These are phyloP conservation scores for Enteromius thamalakanensis DNA, from an alignment of 2,797 vertebrate genomes.

Conservation along the genomic window DNA sequence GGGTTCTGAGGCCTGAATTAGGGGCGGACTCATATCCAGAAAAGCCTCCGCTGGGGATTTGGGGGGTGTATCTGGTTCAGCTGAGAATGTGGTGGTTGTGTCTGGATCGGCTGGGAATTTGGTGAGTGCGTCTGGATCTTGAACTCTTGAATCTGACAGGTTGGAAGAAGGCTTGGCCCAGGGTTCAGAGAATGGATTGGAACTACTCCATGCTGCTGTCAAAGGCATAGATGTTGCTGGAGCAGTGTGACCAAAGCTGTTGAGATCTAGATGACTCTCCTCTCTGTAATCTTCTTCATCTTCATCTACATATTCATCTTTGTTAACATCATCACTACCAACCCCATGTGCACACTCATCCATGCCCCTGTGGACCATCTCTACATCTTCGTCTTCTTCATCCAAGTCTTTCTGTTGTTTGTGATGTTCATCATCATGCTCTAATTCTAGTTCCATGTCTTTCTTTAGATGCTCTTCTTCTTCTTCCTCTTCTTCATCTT, in stretches of 20 bases:
- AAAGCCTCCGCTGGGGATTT: constrained; percentile 72
- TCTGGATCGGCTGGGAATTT: constrained; percentile 19
- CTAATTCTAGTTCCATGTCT: constrained; percentile 74
- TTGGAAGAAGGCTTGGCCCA: constrained; percentile 72
- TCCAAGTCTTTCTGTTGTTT: constrained; percentile 61
- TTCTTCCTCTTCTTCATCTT: constrained; percentile 74
- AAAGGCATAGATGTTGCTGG: constrained; percentile 57
- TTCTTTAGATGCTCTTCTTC: constrained; percentile 69
- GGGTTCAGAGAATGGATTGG: constrained; percentile 73
- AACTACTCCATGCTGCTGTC: constrained; percentile 71
- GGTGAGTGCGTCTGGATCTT: constrained; percentile 61
- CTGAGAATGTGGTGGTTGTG: constrained; percentile 59
- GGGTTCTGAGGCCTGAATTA: constrained; percentile 50
- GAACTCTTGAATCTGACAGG: constrained; percentile 65
- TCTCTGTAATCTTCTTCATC: constrained; percentile 63
- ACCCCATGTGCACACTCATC: constrained; percentile 64
- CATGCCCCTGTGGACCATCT: constrained; percentile 76
- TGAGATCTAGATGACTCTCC: constrained; percentile 63
- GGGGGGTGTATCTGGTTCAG: constrained; percentile 56
- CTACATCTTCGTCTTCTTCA: constrained; percentile 77
- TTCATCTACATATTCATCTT: constrained; percentile 57
- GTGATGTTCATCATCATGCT: constrained; percentile 67
- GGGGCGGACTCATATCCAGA: constrained; percentile 63
- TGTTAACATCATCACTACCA: constrained; percentile 68
- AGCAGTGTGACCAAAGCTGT: constrained; percentile 71